Percentiles rank a stretch among this genome's conserved stretches.
Evolutionary conservation across 1,140 invertebrate genomes (phyloP).

Genomic region (Papilio polyxenes): DNA sequence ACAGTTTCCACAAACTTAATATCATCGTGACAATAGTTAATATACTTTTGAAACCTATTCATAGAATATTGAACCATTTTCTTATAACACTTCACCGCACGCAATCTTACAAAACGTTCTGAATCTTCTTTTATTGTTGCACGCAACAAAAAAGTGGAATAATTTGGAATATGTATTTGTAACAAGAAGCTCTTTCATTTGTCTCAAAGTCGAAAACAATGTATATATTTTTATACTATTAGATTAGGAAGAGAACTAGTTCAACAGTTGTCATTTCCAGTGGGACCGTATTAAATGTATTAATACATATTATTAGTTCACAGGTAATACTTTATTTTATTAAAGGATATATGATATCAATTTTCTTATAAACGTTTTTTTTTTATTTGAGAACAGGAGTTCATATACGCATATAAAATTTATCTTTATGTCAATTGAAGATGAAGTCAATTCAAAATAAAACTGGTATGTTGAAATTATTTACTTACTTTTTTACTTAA

Average conservation of each 20-base stretch:
- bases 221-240: neutral
- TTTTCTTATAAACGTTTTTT: neutral
- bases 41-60: neutral
- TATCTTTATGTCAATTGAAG: no score
- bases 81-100: neutral
- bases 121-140: neutral
- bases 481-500: no score
- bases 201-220: no score
- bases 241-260: neutral
- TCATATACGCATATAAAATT: neutral
- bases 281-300: neutral
- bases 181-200: no score
- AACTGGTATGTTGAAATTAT: no score
- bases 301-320: neutral
- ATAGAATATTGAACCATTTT: no score
- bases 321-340: neutral
- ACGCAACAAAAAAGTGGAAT: neutral
- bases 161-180: no score
- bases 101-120: neutral
- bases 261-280: neutral
- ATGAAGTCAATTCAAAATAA: no score
- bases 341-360: neutral
- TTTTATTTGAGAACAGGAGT: neutral
- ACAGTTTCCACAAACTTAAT: neutral
- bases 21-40: constrained; percentile 1